phyloP scores from a whole-genome alignment of 2,797 vertebrate species.

The Acanthiza pusilla region DNA sequence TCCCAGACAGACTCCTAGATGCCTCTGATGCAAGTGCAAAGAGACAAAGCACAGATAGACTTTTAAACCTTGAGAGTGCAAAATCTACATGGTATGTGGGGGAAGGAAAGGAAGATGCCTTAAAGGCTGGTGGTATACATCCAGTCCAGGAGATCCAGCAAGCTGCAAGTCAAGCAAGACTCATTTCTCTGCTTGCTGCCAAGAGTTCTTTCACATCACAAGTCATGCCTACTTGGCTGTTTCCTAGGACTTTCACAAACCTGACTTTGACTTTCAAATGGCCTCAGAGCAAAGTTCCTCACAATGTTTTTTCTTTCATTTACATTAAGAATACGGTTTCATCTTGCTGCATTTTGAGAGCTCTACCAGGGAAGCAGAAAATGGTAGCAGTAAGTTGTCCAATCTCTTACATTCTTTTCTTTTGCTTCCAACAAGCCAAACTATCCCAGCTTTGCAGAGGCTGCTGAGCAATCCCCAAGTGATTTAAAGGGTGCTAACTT shows the following conservation, averaged over 20 bases:
- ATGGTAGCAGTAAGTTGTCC: not conserved
- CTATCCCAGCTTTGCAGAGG: not conserved
- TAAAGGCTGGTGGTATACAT: not conserved
- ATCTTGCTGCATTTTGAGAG: not conserved
- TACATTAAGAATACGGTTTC: not conserved
- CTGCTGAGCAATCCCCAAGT: not conserved
- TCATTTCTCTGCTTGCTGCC: not conserved
- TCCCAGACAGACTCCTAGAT: not conserved
- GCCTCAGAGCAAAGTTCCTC: not conserved
- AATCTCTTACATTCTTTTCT: not conserved
- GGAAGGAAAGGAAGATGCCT: not conserved
- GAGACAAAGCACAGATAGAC: not conserved
- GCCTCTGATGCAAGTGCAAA: not conserved
- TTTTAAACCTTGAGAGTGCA: not conserved
- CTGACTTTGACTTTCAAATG: not conserved
- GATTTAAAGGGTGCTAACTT: not conserved
- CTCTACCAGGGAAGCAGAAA: not conserved
- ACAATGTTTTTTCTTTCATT: not conserved
- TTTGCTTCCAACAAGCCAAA: not conserved
- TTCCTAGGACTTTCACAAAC: not conserved
- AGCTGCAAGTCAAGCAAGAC: not conserved
- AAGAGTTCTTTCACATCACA: not conserved
- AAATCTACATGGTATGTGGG: not conserved
- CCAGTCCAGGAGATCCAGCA: not conserved
- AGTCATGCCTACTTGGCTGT: not conserved